Evolutionary conservation across 2,888 invertebrate species (phyloP).

Genomic region (Scaptomyza parva): DNA sequence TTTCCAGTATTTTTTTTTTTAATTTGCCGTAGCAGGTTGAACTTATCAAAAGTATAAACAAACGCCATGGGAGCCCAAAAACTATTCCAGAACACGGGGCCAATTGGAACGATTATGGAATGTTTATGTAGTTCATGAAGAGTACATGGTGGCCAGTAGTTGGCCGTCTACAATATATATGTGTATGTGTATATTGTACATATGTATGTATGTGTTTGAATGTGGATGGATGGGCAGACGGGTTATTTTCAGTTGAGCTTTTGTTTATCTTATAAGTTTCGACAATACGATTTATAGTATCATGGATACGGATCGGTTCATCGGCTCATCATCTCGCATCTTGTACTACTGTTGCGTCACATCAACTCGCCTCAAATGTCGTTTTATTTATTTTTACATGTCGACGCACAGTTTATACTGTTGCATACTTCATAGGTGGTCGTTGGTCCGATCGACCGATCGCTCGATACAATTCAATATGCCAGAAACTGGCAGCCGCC

Average conservation of each 20-base stretch:
- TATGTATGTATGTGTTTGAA: conserved; percentile 1
- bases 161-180: conserved; percentile 1
- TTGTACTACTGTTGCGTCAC: not conserved
- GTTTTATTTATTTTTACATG: conserved; percentile 71
- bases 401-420: conserved; percentile 67
- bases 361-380: conserved; percentile 5
- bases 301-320: conserved; percentile 51
- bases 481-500: conserved; percentile 7
- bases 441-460: conserved; percentile 9
- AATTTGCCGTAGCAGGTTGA: conserved; percentile 34
- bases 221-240: conserved; percentile 24
- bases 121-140: conserved; percentile 53
- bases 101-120: conserved; percentile 52
- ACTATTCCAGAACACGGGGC: conserved; percentile 1
- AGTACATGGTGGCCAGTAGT: conserved; percentile 23
- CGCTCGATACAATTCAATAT: conserved; percentile 52
- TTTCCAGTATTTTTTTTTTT: conserved; percentile 13
- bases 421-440: conserved; percentile 79
- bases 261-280: conserved; percentile 71
- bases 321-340: too few species aligned
- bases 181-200: not conserved
- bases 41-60: conserved; percentile 44
- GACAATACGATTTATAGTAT: conserved; percentile 68
- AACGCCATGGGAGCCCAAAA: conserved; percentile 19
- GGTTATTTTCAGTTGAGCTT: conserved; percentile 56